Evolutionary conservation across 2,888 invertebrate genomes (phyloP), one percentile per base, ranked within the genome.

Genomic region (Acheta domesticus): DNA sequence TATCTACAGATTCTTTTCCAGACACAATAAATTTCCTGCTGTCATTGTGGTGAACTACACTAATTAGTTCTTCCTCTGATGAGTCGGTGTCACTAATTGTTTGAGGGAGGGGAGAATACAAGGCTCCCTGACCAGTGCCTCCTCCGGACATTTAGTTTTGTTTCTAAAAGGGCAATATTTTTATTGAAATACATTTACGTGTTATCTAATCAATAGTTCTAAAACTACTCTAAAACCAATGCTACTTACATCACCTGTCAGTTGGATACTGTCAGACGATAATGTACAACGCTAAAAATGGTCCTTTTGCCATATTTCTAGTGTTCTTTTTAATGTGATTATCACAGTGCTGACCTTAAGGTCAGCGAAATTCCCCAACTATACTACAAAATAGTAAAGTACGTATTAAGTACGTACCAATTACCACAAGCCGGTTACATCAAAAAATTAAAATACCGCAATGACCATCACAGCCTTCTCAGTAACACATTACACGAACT

Each of bases 101-200:
- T 88, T 94, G 94, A 82, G 93, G 93, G 84, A 94, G 86, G 80
- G 94, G 94, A 84, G 93, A 91, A 86, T 94, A 94, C 84, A 91
- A 90, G 36, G 82, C 81, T 81, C 81, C 80, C 82, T 79, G 81
- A 11, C 80, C 77, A n/a, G 78, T 49, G 48, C 77, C 78, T 77
- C 81, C 81, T 79, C 80, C 80, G 78, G 82, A 82, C 82, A 82
- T 82, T 81, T 82, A 82, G 76, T 76, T 62, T 62, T 19, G n/a
- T 62, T 62, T 62, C 62, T 62, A 62, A 14, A 62, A 62, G n/a
- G 62, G 62, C 16, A 62, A 19, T 62, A 62, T 19, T n/a, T 23
- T n/a, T 19, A 62, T 8, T 62, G 62, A 62, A 62, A 62, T 62
- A 62, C 11, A 62, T 62, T 62, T 12, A 12, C 62, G 36, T 36